Evolutionary conservation across 2,888 invertebrate species (phyloP).

Genomic region (Pristionchus japonicus): DNA sequence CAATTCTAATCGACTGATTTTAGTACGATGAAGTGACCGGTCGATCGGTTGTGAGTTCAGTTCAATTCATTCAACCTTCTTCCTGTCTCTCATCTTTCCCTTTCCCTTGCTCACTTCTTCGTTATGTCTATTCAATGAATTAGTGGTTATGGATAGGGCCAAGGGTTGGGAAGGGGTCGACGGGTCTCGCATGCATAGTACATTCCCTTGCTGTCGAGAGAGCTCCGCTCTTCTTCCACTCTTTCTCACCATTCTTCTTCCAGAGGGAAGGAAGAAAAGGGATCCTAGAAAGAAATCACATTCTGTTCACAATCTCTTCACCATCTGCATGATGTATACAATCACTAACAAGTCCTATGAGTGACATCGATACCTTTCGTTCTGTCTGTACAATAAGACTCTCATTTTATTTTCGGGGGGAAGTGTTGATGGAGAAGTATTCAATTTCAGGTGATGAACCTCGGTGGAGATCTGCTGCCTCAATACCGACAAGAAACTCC

Average conservation of each 20-base stretch:
- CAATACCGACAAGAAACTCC: slow-evolving; percentile 99
- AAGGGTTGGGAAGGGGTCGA: not conserved
- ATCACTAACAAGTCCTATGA: slow-evolving; percentile 33
- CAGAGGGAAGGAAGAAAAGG: not conserved
- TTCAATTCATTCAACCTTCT: slow-evolving; percentile 35
- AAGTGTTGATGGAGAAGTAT: not conserved
- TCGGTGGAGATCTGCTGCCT: slow-evolving; percentile 97
- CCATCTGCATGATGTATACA: not conserved
- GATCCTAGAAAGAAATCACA: not conserved
- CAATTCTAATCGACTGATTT: slow-evolving; percentile 38
- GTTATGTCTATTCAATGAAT: slow-evolving; percentile 33
- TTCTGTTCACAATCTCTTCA: slow-evolving; percentile 5
- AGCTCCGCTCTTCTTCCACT: not conserved
- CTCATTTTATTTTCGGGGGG: not conserved
- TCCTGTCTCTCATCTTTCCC: slow-evolving; percentile 31
- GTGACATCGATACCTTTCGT: slow-evolving; percentile 33
- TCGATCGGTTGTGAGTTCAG: slow-evolving; percentile 48
- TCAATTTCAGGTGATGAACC: slow-evolving; percentile 83
- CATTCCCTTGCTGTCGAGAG: not conserved
- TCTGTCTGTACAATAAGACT: slow-evolving; percentile 4
- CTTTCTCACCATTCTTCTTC: not conserved
- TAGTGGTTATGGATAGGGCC: slow-evolving; percentile 24
- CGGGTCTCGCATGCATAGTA: slow-evolving; percentile 29
- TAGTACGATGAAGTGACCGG: slow-evolving; percentile 48
- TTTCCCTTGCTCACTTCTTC: slow-evolving; percentile 38